Evolutionary conservation across 2,888 invertebrate species (phyloP).

Genomic region (Dioctria rufipes): DNA sequence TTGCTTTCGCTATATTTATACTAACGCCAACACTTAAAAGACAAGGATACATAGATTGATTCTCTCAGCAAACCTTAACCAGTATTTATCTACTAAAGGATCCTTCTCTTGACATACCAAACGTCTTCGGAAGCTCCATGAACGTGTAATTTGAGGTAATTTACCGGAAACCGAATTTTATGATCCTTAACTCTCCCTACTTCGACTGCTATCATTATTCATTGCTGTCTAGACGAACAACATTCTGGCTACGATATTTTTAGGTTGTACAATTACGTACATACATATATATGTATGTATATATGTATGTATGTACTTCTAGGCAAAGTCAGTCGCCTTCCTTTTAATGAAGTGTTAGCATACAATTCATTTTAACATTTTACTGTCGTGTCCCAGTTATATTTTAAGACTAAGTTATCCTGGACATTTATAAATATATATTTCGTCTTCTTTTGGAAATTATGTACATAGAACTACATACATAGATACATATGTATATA

Average conservation of each 20-base stretch:
- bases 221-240: slow-evolving; percentile 19
- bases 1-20: not conserved
- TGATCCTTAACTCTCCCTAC: not conserved
- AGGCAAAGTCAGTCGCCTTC: not conserved
- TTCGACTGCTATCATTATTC: not conserved
- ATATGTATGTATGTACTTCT: no score
- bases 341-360: slow-evolving; percentile 23
- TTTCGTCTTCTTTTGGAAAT: not conserved
- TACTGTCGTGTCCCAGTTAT: slow-evolving; percentile 7
- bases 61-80: not conserved
- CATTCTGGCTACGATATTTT: slow-evolving; percentile 1
- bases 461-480: no score
- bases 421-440: not conserved
- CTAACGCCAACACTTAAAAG: not conserved
- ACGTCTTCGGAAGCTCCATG: not conserved
- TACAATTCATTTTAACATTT: slow-evolving; percentile 3
- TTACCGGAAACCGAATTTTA: slow-evolving; percentile 44
- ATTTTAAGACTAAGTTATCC: not conserved
- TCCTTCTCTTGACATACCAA: not conserved
- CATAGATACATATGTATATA: not conserved
- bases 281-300: no score
- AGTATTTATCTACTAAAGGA: not conserved
- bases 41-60: not conserved
- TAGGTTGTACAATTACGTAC: not conserved
- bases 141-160: slow-evolving; percentile 43